Evolutionary conservation across 1,140 invertebrate species (phyloP).

Genomic region (Drosophila nannoptera): DNA sequence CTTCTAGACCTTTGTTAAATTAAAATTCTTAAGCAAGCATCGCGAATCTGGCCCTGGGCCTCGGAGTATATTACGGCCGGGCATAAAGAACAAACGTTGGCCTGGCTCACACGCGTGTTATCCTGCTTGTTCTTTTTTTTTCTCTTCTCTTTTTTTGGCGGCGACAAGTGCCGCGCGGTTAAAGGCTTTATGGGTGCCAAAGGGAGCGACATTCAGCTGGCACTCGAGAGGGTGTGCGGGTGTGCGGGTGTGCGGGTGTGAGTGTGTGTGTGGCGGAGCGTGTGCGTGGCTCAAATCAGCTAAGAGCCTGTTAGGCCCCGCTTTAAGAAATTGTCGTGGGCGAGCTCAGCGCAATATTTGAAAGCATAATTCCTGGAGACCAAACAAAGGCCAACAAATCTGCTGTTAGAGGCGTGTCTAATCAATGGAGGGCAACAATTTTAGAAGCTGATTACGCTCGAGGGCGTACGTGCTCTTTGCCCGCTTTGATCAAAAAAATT

Average conservation of each 20-base stretch:
- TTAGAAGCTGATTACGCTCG: too few species aligned
- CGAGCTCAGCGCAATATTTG: neutral
- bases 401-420: too few species aligned
- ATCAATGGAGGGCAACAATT: too few species aligned
- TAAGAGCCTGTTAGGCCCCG: slow-evolving; percentile 1
- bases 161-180: slow-evolving; percentile 52
- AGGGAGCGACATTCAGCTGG: slow-evolving; percentile 23
- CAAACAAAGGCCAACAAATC: neutral
- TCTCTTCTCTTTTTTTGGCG: neutral
- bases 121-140: slow-evolving; percentile 3
- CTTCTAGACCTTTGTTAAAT: slow-evolving; percentile 51
- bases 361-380: neutral
- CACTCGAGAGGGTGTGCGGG: neutral
- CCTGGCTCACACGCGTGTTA: slow-evolving; percentile 3
- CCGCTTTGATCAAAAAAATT: too few species aligned
- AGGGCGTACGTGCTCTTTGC: too few species aligned
- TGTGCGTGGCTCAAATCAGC: slow-evolving; percentile 17
- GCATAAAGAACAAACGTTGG: slow-evolving; percentile 15
- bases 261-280: neutral
- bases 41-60: neutral
- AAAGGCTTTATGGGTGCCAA: slow-evolving; percentile 60
- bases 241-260: neutral
- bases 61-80: neutral
- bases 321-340: neutral
- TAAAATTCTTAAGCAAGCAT: slow-evolving; percentile 51